These are phyloP conservation scores for Junonia oenone DNA, from an alignment of 2,888 invertebrate genomes.

Conservation along the genomic window DNA sequence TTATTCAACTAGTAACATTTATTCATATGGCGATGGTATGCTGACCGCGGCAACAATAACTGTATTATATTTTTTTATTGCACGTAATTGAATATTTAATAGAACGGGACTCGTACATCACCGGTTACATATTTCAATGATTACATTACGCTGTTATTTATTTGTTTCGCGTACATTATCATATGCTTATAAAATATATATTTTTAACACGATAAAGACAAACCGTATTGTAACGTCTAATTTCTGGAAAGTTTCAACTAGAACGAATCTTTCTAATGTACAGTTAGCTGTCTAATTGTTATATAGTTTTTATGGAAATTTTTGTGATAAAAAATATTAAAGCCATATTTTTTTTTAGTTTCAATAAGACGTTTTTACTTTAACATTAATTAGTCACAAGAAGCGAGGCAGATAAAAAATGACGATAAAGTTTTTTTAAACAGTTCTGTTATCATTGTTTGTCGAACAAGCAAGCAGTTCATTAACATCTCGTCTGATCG, in stretches of 20 bases:
- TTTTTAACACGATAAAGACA: neutral
- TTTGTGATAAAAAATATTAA: neutral
- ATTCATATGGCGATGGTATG: neutral
- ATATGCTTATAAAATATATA: neutral
- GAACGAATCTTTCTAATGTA: neutral
- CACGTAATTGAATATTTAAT: slow-evolving; percentile 1
- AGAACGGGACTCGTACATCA: neutral
- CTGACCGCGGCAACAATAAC: neutral
- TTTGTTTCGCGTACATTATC: neutral
- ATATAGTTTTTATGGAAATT: slow-evolving; percentile 1
- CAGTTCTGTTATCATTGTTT: slow-evolving; percentile 39
- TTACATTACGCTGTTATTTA: neutral
- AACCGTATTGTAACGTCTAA: neutral
- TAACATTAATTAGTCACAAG: neutral
- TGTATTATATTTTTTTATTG: neutral
- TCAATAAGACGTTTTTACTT: slow-evolving; percentile 1
- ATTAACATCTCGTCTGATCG: slow-evolving; percentile 29
- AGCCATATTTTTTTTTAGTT: neutral
- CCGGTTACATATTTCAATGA: neutral
- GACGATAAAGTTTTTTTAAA: slow-evolving; percentile 28
- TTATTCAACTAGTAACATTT: neutral
- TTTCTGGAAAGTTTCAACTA: neutral
- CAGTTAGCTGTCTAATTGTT: neutral
- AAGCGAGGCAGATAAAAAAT: neutral
- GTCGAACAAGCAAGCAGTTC: slow-evolving; percentile 38